Base-by-base conservation (phyloP, 2,797 vertebrate species). In the Pseudomugil tenellus region DNA sequence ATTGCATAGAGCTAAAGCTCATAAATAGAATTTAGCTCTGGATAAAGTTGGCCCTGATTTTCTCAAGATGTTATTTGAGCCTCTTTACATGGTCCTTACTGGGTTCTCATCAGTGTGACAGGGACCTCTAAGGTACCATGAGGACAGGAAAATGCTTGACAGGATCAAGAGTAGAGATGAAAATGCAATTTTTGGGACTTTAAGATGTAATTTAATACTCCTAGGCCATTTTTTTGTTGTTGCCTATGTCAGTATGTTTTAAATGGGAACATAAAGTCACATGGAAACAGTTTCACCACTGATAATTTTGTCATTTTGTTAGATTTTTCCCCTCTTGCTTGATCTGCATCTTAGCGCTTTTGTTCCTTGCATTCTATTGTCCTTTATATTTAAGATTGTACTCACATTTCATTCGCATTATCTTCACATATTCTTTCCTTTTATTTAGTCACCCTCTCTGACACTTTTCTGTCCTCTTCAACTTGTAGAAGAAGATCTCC, bases 201-300 rank as follows among this genome's bases (percentile, higher is more conserved):
- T 7, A 23, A 65, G 48, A 66, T 78, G 84, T 81, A 92, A 87
- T 90, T 86, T 66, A 64, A 87, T 91, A 72, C 65, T 73, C 58
- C 69, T 52, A 48, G 25, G 48, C 26, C 52, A 29, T 62, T 31
- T 71, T 63, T 52, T n/a, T n/a, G n/a, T 58, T 56, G 19, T 8
- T 55, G 53, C 58, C 77, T 51, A 77, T 51, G 70, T 66, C 72
- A 65, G 59, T 58, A 67, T 37, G 37, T 75, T 89, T 76, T 74
- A 85, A 83, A 59, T 41, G 71, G 67, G 71, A 84, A 75, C 79
- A 84, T 66, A 59, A 72, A 72, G 76, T 84, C 91, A 93, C 84
- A 88, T 90, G 92, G 90, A 87, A 94, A 73, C 81, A 63, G 83
- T 93, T 92, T 84, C 73, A 76, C 63, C 76, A 53, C 58, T 83